A percentile compares a stretch with the other conserved stretches of the same genome.
Conservation (phyloP, 2,888 invertebrate species). For the Thymelicus sylvestris region DNA sequence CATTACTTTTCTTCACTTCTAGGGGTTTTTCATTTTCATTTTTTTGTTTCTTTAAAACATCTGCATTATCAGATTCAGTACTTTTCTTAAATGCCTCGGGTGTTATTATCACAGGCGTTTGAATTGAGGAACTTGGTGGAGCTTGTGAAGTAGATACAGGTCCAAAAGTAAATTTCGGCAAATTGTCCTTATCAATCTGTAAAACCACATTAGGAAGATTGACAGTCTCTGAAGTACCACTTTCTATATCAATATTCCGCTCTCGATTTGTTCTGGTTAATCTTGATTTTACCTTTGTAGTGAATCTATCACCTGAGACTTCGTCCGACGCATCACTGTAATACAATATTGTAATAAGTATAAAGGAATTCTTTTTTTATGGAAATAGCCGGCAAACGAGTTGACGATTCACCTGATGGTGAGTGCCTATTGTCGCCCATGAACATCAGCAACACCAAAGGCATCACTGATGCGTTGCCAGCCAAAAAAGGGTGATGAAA, state of each 20-base stretch:
- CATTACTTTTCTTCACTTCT: neutral
- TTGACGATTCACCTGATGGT: no score
- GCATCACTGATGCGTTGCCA: no score
- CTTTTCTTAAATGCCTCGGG: constrained; percentile 7
- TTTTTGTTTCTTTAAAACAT: neutral
- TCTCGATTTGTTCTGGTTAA: constrained; percentile 56
- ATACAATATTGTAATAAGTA: constrained; percentile 32
- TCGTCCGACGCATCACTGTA: constrained; percentile 52
- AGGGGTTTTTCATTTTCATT: neutral
- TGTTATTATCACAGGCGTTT: constrained; percentile 21
- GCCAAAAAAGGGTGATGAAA: no score
- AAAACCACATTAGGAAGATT: constrained; percentile 61
- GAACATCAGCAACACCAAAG: no score
- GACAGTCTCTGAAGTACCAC: constrained; percentile 48
- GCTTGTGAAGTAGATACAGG: constrained; percentile 28
- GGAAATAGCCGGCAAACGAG: no score
- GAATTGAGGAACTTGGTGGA: constrained; percentile 31
- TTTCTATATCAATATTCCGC: constrained; percentile 44
- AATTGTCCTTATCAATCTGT: constrained; percentile 63
- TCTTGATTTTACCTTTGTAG: constrained; percentile 63
- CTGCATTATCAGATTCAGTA: neutral
- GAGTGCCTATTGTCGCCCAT: no score
- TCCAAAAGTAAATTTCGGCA: constrained; percentile 64
- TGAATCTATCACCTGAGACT: constrained; percentile 51
- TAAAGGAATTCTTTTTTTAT: constrained; percentile 32